phyloP scores from a whole-genome alignment of 2,113 vertebrate species.

The Cynocephalus volans region DNA sequence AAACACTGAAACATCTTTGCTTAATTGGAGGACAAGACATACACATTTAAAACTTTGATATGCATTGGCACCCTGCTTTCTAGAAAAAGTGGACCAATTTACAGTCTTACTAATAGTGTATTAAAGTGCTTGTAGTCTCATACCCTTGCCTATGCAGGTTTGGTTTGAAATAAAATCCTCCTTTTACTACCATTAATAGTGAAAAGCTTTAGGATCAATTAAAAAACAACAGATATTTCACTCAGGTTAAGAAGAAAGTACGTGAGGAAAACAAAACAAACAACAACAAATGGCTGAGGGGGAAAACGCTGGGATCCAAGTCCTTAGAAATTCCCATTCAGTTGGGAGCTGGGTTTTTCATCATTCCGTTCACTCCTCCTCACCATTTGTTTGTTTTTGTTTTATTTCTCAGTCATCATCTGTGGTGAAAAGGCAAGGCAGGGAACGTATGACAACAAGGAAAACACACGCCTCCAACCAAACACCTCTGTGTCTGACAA shows the following conservation, averaged over 20 bases:
- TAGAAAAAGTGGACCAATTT: background rate
- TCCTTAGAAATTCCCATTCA: background rate
- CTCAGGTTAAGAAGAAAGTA: constrained; percentile 4
- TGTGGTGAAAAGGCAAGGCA: background rate
- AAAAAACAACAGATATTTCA: background rate
- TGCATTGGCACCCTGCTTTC: background rate
- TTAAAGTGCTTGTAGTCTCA: background rate
- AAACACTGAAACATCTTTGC: background rate
- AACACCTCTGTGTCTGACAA: background rate
- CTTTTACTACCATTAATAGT: constrained; percentile 47
- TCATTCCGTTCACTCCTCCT: background rate
- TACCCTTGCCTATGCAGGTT: background rate
- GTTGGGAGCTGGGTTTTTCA: background rate
- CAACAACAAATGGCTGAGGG: background rate
- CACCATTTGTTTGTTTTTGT: background rate
- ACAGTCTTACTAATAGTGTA: background rate
- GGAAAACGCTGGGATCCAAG: background rate
- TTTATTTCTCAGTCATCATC: background rate
- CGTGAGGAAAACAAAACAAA: background rate
- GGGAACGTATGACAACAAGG: background rate
- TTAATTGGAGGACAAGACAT: background rate
- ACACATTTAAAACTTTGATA: background rate
- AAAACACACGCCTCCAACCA: background rate
- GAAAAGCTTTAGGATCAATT: background rate
- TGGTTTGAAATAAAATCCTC: constrained; percentile 11